A percentile compares a stretch with the other conserved stretches of the same genome.
phyloP scores from a whole-genome alignment of 2,113 vertebrate genomes.

The Murina feae region DNA sequence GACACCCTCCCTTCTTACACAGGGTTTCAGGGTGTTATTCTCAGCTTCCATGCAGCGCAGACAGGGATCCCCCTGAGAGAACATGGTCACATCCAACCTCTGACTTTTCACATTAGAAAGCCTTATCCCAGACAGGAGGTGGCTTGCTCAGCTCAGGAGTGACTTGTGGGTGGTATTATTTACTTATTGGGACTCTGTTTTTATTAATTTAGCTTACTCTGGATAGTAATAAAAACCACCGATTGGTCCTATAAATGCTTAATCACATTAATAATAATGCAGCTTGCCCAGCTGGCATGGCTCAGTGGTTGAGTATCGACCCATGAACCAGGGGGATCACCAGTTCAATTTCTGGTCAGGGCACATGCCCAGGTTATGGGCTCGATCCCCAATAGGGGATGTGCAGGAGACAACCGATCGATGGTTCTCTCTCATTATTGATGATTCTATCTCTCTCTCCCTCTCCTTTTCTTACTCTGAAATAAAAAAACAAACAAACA shows the following conservation, averaged over 20 bases:
- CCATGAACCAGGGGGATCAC: no score
- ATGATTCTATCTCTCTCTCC: no score
- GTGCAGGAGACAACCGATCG: no score
- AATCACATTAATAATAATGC: neutral
- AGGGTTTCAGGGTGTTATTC: neutral
- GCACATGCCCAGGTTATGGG: no score
- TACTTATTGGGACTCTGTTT: conserved; percentile 5
- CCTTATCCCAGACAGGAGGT: neutral
- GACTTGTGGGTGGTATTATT: neutral
- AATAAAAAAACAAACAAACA: no score
- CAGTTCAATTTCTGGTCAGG: no score
- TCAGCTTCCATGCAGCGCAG: neutral
- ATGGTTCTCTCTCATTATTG: no score
- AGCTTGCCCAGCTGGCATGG: neutral
- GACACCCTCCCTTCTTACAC: neutral
- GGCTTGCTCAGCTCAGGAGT: neutral
- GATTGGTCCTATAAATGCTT: neutral
- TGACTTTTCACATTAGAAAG: neutral
- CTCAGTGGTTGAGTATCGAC: no score
- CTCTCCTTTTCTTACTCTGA: no score
- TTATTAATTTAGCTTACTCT: neutral
- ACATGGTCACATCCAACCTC: neutral
- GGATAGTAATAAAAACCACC: neutral
- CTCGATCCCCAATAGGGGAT: no score
- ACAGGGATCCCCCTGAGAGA: neutral